Conservation (phyloP, 1,140 invertebrate species). For the Neuroterus valhalla region DNA sequence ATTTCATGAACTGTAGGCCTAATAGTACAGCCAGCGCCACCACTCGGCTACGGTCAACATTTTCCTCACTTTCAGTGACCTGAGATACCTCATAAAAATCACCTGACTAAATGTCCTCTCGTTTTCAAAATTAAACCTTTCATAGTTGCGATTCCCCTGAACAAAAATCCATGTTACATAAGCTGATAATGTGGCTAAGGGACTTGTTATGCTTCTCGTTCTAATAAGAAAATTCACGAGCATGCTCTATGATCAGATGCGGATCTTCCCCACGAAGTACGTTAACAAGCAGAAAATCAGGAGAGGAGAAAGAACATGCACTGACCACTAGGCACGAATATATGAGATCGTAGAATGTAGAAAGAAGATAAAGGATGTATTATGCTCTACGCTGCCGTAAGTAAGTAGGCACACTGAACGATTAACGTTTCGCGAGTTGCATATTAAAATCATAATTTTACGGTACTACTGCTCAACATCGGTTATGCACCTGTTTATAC, state of each 20-base stretch:
- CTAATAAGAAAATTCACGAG: conserved; percentile 23
- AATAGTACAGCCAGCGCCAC: no score
- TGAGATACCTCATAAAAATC: background rate
- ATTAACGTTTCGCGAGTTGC: conserved; percentile 27
- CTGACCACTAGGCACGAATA: background rate
- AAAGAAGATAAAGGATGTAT: conserved; percentile 19
- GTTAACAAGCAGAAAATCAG: conserved; percentile 27
- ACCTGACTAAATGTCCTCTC: no score
- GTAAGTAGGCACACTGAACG: conserved; percentile 10
- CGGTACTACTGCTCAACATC: conserved; percentile 15
- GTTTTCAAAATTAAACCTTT: background rate
- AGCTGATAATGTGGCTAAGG: conserved; percentile 7
- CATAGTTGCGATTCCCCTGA: background rate
- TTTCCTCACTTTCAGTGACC: no score
- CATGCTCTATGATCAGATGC: conserved; percentile 24
- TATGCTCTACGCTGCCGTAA: conserved; percentile 15
- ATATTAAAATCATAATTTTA: conserved; percentile 31
- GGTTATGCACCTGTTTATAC: background rate
- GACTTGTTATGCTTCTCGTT: conserved; percentile 10
- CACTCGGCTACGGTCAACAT: no score
- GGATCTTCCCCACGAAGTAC: conserved; percentile 14
- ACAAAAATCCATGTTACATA: conserved; percentile 6
- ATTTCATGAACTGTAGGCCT: no score
- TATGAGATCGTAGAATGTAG: conserved; percentile 18
- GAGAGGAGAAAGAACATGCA: background rate